These are phyloP conservation scores for Halocaridina rubra DNA, from an alignment of 2,888 invertebrate genomes.

Conservation along the genomic window DNA sequence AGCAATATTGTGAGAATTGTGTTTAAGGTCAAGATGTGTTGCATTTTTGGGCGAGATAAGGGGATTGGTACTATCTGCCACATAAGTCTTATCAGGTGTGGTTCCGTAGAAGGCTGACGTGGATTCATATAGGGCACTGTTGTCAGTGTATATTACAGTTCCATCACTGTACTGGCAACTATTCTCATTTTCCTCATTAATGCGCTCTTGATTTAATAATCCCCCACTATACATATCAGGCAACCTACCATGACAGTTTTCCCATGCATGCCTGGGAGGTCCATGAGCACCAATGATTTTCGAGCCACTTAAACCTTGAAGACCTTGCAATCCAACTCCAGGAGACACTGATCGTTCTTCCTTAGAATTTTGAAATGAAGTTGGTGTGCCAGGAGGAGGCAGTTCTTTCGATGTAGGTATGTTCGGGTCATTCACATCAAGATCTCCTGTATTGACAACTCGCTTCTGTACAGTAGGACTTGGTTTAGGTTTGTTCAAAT, in stretches of 20 bases:
- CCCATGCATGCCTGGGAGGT: slow-evolving; percentile 37
- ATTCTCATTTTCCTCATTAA: slow-evolving; percentile 45
- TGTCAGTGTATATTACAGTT: slow-evolving; percentile 46
- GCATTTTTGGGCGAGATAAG: slow-evolving; percentile 19
- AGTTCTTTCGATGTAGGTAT: slow-evolving; percentile 32
- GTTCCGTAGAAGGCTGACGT: slow-evolving; percentile 58
- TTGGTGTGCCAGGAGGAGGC: slow-evolving; percentile 16
- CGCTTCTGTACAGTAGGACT: slow-evolving; percentile 47
- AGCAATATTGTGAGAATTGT: neutral
- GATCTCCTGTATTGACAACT: slow-evolving; percentile 55
- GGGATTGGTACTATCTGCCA: slow-evolving; percentile 40
- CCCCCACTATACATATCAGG: slow-evolving; percentile 59
- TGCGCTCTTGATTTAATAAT: slow-evolving; percentile 49
- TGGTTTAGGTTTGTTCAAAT: slow-evolving; percentile 32
- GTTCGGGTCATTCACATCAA: slow-evolving; percentile 24
- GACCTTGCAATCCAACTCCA: slow-evolving; percentile 58
- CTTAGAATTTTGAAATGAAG: slow-evolving; percentile 21
- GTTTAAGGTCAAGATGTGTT: neutral
- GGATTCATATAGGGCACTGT: slow-evolving; percentile 56
- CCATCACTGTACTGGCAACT: slow-evolving; percentile 22
- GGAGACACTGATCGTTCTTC: slow-evolving; percentile 33
- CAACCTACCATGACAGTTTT: slow-evolving; percentile 40
- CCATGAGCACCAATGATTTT: slow-evolving; percentile 56
- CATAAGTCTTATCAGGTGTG: slow-evolving; percentile 34
- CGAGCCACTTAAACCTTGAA: slow-evolving; percentile 63